phyloP scores from a whole-genome alignment of 2,797 vertebrate species.

The Chrosomus eos region DNA sequence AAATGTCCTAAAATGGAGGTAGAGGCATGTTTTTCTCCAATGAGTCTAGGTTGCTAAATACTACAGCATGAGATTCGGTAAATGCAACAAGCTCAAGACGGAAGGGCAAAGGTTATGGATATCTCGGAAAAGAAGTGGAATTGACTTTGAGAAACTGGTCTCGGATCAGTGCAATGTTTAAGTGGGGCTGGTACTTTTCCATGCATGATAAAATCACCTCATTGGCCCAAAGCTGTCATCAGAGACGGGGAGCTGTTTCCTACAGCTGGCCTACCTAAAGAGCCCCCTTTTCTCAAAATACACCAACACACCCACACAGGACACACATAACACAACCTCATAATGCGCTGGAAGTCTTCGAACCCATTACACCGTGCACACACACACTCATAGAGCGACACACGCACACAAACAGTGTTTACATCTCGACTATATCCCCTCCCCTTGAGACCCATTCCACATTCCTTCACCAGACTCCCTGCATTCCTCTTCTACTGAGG shows the following conservation, averaged over 20 bases:
- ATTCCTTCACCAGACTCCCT: conserved; percentile 68
- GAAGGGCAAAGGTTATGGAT: conserved; percentile 3
- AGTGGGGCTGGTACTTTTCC: conserved; percentile 53
- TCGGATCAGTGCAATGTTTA: conserved; percentile 43
- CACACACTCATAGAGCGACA: conserved; percentile 21
- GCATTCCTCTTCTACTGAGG: conserved; percentile 68
- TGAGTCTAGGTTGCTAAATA: background rate
- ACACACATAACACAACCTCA: conserved; percentile 15
- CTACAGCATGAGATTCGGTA: background rate
- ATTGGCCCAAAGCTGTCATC: conserved; percentile 58
- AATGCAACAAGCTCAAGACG: background rate
- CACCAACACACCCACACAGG: conserved; percentile 5
- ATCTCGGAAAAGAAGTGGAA: background rate
- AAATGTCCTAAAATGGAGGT: background rate
- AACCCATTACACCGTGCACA: conserved; percentile 3
- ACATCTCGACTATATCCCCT: conserved; percentile 65
- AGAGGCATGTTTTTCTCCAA: background rate
- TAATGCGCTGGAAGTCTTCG: background rate
- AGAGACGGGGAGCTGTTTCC: conserved; percentile 45
- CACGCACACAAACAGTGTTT: conserved; percentile 63
- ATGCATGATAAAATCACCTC: conserved; percentile 55
- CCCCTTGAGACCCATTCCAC: conserved; percentile 67
- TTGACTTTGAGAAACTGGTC: conserved; percentile 38
- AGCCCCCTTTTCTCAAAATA: conserved; percentile 47
- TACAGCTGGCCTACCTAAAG: conserved; percentile 57